phyloP scores from a whole-genome alignment of 64 coral and sea anemone species.

The Porites australiensis region DNA sequence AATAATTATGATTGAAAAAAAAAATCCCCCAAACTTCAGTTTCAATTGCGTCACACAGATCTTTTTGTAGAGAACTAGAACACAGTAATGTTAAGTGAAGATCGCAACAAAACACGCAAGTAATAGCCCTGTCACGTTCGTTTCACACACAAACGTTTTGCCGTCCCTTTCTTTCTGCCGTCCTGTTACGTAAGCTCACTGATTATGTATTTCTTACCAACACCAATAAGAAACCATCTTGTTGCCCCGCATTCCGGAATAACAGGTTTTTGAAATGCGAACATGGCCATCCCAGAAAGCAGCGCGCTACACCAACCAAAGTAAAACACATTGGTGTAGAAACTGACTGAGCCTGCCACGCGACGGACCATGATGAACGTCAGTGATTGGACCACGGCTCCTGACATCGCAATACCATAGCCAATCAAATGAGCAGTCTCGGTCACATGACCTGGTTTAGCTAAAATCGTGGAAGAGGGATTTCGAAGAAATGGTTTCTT shows the following conservation, averaged over 20 bases:
- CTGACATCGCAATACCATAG: slow-evolving; percentile 69
- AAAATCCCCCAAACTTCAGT: too few species aligned
- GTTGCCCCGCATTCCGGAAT: slow-evolving; percentile 70
- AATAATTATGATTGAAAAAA: too few species aligned
- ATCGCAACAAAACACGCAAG: too few species aligned
- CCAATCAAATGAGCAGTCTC: slow-evolving; percentile 55
- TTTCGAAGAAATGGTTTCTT: too few species aligned
- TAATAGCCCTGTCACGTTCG: too few species aligned
- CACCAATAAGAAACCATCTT: slow-evolving; percentile 83
- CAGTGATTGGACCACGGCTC: slow-evolving; percentile 85
- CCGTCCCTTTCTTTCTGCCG: too few species aligned
- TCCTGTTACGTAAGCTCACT: background rate
- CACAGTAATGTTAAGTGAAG: too few species aligned
- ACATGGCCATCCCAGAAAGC: slow-evolving; percentile 79
- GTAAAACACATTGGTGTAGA: slow-evolving; percentile 89
- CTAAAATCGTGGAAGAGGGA: background rate
- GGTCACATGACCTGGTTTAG: slow-evolving; percentile 20
- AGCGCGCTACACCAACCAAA: slow-evolving; percentile 90
- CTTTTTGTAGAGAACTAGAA: too few species aligned
- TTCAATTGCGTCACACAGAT: too few species aligned
- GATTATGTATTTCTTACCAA: slow-evolving; percentile 54
- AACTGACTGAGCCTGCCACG: slow-evolving; percentile 68
- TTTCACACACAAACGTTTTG: too few species aligned
- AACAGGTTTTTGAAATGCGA: slow-evolving; percentile 78
- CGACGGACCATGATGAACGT: slow-evolving; percentile 89